These are phyloP conservation scores for Eriosoma lanigerum DNA, from an alignment of 1,140 invertebrate genomes.

Conservation along the genomic window DNA sequence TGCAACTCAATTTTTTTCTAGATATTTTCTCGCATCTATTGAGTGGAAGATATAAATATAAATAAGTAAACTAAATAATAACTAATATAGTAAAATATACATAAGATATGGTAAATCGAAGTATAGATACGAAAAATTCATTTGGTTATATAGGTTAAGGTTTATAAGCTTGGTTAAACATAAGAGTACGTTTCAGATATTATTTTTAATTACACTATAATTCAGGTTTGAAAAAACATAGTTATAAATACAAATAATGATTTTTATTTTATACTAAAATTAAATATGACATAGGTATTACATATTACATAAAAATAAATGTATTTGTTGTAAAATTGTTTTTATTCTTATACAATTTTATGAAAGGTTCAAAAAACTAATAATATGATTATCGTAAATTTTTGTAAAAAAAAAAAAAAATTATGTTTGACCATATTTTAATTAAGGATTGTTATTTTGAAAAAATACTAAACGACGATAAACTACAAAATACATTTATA, in stretches of 20 bases:
- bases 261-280: neutral
- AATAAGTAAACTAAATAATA: neutral
- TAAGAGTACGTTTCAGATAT: too few species aligned
- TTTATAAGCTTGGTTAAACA: neutral
- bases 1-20: too few species aligned
- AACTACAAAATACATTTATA: neutral
- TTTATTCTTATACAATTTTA: too few species aligned
- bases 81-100: neutral
- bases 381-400: neutral
- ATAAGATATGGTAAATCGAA: neutral
- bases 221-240: neutral
- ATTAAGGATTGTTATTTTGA: neutral
- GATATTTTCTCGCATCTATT: too few species aligned
- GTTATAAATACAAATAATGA: neutral
- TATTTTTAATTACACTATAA: neutral
- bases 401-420: neutral
- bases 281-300: neutral
- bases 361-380: neutral
- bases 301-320: neutral
- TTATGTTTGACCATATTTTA: neutral
- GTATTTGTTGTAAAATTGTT: too few species aligned
- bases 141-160: conserved; percentile 23
- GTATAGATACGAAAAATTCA: neutral
- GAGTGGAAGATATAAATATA: neutral
- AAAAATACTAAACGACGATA: neutral